phyloP scores from a whole-genome alignment of 2,797 vertebrate genomes.

The Gobio occitaniae region DNA sequence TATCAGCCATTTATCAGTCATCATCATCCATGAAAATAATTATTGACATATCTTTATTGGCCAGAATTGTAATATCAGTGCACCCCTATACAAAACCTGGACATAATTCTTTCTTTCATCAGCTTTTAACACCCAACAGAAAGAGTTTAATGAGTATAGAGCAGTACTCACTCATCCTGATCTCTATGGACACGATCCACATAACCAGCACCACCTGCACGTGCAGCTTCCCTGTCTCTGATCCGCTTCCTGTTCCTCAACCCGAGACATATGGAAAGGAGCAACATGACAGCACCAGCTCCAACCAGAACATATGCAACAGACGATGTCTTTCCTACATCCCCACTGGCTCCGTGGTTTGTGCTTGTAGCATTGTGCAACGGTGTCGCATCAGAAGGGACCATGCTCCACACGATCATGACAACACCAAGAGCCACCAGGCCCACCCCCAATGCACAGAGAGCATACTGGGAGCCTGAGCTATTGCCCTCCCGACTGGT shows the following conservation, averaged over 20 bases:
- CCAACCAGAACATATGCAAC: constrained; percentile 92
- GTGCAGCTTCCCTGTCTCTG: constrained; percentile 31
- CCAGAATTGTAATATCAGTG: neutral
- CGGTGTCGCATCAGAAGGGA: constrained; percentile 72
- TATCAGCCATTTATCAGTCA: neutral
- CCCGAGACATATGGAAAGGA: constrained; percentile 88
- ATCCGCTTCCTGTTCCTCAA: constrained; percentile 82
- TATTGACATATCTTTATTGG: neutral
- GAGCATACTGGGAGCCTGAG: constrained; percentile 89
- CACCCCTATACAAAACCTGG: neutral
- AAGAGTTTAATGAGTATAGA: neutral
- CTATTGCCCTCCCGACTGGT: constrained; percentile 60
- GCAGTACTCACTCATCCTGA: constrained; percentile 66
- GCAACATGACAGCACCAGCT: constrained; percentile 81
- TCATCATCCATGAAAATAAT: neutral
- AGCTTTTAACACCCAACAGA: neutral
- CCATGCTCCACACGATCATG: constrained; percentile 95
- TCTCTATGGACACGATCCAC: constrained; percentile 52
- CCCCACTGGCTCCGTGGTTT: neutral
- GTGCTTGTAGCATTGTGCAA: constrained; percentile 63
- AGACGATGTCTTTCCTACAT: constrained; percentile 80
- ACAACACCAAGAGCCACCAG: constrained; percentile 91
- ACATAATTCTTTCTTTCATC: neutral
- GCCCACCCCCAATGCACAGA: constrained; percentile 92
- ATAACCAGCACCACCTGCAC: neutral